Evolutionary conservation across 2,888 invertebrate species (phyloP), one percentile per base, ranked within the genome.

Genomic region (Lochmaea crataegi): DNA sequence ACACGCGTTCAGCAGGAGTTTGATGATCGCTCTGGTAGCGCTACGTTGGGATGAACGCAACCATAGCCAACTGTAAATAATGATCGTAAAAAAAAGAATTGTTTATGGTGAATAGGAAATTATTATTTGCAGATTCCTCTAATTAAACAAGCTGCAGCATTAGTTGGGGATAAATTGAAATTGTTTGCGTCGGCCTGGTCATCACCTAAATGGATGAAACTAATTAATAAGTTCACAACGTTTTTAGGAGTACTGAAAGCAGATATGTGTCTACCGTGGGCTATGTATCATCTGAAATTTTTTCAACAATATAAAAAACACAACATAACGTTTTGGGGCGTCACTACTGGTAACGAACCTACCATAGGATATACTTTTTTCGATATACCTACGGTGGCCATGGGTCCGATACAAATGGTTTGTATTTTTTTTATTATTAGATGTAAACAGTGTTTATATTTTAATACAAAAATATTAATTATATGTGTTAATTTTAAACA

Each of bases 221-320:
- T 48, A 16, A 65, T 69, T 2, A 48, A 42, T 0, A 18, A 69
- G 48, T 73, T 58, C n/a, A n/a, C 42, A 11, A 48, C 68, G n/a
- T 26, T 65, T 7, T 41, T 60, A 10, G 58, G 68, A 32, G 16
- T n/a, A 41, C 16, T 73, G n/a, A 73, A 69, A 42, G 7, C 10
- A 14, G 65, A 69, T 16, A 65, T 64, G 51, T 69, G 51, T 26
- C 92, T 94, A 83, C 84, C 91, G 0, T 97, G 92, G 88, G 95
- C 95, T 0, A 88, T 94, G 77, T 97, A 96, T 83, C 92, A 94
- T 83, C 82, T 94, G 6, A 93, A 91, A 84, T 96, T 95, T 87
- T 84, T 97, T 60, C 91, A 94, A 77, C 91, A 90, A 72, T 96
- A 96, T 86, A 88, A 89, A 73, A 88, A 90, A 56, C 86, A 91